Conservation (phyloP, 92 coral and sea anemone species). For the Desmophyllum pertusum region DNA sequence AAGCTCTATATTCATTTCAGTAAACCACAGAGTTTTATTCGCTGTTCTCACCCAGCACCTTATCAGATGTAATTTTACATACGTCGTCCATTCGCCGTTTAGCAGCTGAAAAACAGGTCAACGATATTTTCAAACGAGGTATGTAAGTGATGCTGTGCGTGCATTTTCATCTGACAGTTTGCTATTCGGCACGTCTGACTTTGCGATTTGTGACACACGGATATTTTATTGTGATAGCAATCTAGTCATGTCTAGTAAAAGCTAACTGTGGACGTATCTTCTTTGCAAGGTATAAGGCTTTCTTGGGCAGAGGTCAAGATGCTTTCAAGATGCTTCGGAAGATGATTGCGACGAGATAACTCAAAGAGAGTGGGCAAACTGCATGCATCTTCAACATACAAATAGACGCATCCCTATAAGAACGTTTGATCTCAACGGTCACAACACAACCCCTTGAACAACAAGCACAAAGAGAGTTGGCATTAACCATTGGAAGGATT, state of each 20-base stretch:
- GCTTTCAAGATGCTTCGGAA: background rate
- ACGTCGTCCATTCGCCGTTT: background rate
- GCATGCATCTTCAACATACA: slow-evolving; percentile 1
- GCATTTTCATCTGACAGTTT: background rate
- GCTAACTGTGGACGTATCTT: background rate
- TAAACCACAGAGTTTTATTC: slow-evolving; percentile 11
- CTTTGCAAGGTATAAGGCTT: background rate
- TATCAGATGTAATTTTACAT: background rate
- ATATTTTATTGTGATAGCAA: slow-evolving; percentile 29
- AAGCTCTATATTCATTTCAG: slow-evolving; percentile 3
- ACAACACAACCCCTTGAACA: background rate
- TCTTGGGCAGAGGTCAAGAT: slow-evolving; percentile 30
- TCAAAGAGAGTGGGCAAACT: background rate
- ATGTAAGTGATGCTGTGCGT: background rate
- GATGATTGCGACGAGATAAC: slow-evolving; percentile 5
- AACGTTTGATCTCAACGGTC: background rate
- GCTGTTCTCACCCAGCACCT: slow-evolving; percentile 11
- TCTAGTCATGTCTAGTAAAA: slow-evolving; percentile 20
- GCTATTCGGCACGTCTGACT: slow-evolving; percentile 3
- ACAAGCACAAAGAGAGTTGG: background rate
- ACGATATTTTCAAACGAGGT: background rate
- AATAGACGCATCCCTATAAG: background rate
- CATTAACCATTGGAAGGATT: background rate
- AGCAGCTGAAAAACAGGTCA: slow-evolving; percentile 7
- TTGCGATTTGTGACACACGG: background rate